A percentile compares a stretch with the other conserved stretches of the same genome.
phyloP scores from a whole-genome alignment of 2,797 vertebrate species.

The Lacerta agilis region DNA sequence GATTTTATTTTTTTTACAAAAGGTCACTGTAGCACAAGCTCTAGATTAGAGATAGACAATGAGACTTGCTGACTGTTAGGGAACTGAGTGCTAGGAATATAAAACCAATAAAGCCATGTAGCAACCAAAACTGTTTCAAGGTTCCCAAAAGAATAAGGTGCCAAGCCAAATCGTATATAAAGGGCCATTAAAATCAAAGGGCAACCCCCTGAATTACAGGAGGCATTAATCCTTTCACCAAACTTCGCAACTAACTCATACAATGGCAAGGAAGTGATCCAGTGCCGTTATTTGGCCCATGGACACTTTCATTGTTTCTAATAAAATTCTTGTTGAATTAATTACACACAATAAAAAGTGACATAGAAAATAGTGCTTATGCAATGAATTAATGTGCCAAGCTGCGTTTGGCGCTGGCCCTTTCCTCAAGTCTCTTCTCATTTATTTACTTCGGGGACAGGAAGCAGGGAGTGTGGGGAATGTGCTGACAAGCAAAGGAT shows the following conservation, averaged over 20 bases:
- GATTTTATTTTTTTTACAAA: neutral
- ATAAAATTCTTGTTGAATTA: slow-evolving; percentile 54
- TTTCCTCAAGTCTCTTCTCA: slow-evolving; percentile 16
- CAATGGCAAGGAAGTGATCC: slow-evolving; percentile 33
- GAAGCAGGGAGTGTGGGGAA: too few relatives aligned
- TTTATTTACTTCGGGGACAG: slow-evolving; percentile 13
- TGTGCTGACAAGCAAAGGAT: neutral
- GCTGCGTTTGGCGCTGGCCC: slow-evolving; percentile 30
- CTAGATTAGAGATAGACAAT: neutral
- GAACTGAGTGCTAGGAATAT: neutral
- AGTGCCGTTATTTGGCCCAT: neutral
- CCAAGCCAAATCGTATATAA: slow-evolving; percentile 51
- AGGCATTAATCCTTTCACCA: slow-evolving; percentile 33
- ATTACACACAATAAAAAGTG: slow-evolving; percentile 59
- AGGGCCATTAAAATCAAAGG: slow-evolving; percentile 17
- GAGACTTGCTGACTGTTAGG: neutral
- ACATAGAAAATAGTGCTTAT: slow-evolving; percentile 52
- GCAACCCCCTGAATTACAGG: slow-evolving; percentile 44
- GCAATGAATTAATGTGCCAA: slow-evolving; percentile 22
- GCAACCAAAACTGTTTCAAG: slow-evolving; percentile 15
- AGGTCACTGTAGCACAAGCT: neutral
- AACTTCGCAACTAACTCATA: neutral
- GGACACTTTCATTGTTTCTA: slow-evolving; percentile 31
- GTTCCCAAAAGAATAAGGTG: slow-evolving; percentile 37
- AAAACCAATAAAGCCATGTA: slow-evolving; percentile 25